These are phyloP conservation scores for Caenorhabditis sp. DNA, from an alignment of 2,888 invertebrate genomes.

Conservation along the genomic window DNA sequence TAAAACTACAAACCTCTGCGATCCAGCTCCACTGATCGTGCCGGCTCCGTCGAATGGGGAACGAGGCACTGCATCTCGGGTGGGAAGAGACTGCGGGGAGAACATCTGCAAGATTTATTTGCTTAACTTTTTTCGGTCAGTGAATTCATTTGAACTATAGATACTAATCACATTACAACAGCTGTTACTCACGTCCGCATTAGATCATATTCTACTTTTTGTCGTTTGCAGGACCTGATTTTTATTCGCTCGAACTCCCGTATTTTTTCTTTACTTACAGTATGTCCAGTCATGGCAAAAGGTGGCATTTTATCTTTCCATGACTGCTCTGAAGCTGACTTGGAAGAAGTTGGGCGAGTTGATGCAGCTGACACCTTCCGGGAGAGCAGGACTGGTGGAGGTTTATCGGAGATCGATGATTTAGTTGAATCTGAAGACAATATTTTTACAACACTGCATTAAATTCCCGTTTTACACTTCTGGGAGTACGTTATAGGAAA, in stretches of 20 bases:
- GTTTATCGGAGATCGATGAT: conserved; percentile 29
- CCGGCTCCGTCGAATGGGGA: conserved; percentile 36
- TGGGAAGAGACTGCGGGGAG: conserved; percentile 53
- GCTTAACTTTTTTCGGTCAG: neutral
- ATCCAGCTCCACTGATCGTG: conserved; percentile 22
- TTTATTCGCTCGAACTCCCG: neutral
- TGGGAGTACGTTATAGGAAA: too few relatives aligned
- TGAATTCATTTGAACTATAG: neutral
- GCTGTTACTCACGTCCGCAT: conserved; percentile 21
- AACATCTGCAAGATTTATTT: conserved; percentile 42
- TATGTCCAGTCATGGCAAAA: conserved; percentile 44
- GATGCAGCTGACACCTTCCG: conserved; percentile 42
- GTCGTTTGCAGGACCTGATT: neutral
- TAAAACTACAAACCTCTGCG: conserved; percentile 26
- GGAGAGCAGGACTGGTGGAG: conserved; percentile 45
- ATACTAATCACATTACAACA: conserved; percentile 39
- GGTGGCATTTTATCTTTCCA: conserved; percentile 59
- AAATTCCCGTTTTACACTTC: too few relatives aligned
- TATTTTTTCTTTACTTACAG: conserved; percentile 18
- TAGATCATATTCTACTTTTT: neutral
- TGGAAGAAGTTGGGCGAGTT: conserved; percentile 6
- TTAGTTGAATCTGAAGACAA: conserved; percentile 26
- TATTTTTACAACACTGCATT: too few relatives aligned
- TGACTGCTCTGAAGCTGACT: conserved; percentile 48
- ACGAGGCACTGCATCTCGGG: conserved; percentile 31